Evolutionary conservation across 2,797 vertebrate species (phyloP), one percentile per base, ranked within the genome.

Genomic region (Sus cebifrons): DNA sequence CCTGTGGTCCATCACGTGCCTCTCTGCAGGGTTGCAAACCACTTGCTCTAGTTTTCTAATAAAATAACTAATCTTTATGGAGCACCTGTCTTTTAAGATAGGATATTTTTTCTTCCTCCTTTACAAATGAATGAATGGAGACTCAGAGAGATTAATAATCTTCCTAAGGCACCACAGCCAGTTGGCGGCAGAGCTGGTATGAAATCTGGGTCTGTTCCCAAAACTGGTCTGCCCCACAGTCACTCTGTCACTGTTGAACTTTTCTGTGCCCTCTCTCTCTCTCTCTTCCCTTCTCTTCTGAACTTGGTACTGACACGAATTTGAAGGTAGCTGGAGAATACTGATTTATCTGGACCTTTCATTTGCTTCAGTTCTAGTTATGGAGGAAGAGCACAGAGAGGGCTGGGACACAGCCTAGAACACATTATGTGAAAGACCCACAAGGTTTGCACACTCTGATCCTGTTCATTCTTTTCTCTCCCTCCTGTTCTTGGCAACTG

Each of bases 401-500:
- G 56, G 17, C 13, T 49, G 93, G 74, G 27, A 87, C 75, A 68
- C 20, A 87, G 62, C 60, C 62, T 58, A 86, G 49, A 11, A 49
- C 10, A 74, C 16, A 40, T 56, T 93, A 89, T 88, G 16, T 23
- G 83, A 93, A 89, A 82, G 82, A 85, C 94, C 18, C 65, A 60
- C 82, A 95, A 85, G 95, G 78, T 91, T 85, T 93, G 81, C 78
- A 90, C 73, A 84, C 81, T 89, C 86, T 92, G 79, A 83, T 94
- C 94, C 75, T 94, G 29, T 93, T 96, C 94, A 87, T 87, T 96
- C 90, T 97, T 95, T 85, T 85, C 70, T 96, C 54, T 93, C 67
- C 40, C 90, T 95, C 96, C 88, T 89, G 58, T 94, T 98, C 94
- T 97, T 98, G 98, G 98, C 97, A 98, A 97, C 96, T 98, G 96